Percentiles rank a stretch among this genome's conserved stretches.
These are phyloP conservation scores for Austrolebias charrua DNA, from an alignment of 2,797 vertebrate species.

Conservation along the genomic window DNA sequence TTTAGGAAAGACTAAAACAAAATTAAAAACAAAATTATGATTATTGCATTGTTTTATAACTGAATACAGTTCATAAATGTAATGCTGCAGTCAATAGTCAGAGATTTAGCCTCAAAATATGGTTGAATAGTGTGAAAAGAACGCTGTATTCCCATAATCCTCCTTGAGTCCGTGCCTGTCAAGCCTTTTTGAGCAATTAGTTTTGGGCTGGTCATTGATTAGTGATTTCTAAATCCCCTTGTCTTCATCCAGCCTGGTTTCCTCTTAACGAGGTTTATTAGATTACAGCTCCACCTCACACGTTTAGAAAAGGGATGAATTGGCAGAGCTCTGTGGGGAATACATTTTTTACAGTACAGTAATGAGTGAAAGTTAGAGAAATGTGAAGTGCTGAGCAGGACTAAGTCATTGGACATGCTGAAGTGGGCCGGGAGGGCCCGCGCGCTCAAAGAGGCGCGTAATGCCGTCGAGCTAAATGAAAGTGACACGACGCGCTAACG, in stretches of 20 bases:
- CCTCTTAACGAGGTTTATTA: conserved; percentile 79
- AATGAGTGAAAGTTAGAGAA: conserved; percentile 73
- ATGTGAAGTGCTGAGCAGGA: conserved; percentile 64
- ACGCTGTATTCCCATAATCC: conserved; percentile 24
- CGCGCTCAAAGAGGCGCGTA: conserved; percentile 55
- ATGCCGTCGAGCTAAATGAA: conserved; percentile 70
- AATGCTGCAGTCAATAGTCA: not conserved
- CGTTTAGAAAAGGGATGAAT: conserved; percentile 77
- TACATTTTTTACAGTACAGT: conserved; percentile 62
- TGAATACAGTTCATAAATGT: not conserved
- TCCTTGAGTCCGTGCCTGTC: conserved; percentile 38
- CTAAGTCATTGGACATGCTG: conserved; percentile 73
- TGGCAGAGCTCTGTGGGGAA: conserved; percentile 72
- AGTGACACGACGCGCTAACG: conserved; percentile 77
- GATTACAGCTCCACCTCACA: conserved; percentile 79
- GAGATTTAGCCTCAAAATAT: not conserved
- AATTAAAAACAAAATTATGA: conserved; percentile 46
- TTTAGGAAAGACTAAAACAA: conserved; percentile 63
- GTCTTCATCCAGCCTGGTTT: conserved; percentile 76
- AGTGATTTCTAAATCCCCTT: conserved; percentile 61
- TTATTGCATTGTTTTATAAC: conserved; percentile 19
- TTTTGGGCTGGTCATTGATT: conserved; percentile 60
- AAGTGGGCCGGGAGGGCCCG: conserved; percentile 54
- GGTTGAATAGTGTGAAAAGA: conserved; percentile 18
- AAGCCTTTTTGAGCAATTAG: conserved; percentile 64